Percentiles rank a stretch among this genome's conserved stretches.
Conservation (phyloP, 2,888 invertebrate genomes). For the Macrosiphum euphorbiae region DNA sequence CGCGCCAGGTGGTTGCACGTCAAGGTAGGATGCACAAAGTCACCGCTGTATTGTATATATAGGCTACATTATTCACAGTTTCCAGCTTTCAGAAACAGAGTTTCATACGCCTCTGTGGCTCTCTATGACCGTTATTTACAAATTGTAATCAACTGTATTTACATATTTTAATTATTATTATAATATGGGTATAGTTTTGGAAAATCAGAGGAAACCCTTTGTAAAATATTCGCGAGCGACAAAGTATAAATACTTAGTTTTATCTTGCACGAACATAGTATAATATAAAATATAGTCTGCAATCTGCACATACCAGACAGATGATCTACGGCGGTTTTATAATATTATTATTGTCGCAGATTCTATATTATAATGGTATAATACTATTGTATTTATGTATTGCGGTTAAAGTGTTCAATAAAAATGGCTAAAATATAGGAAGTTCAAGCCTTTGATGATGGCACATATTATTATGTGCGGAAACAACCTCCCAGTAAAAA, state of each 20-base stretch:
- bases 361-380: background rate
- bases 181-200: background rate
- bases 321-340: background rate
- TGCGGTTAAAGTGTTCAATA: accelerated
- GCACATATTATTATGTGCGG: no score
- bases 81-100: background rate
- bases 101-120: background rate
- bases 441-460: no score
- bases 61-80: background rate
- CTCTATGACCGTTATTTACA: background rate
- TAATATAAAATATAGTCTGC: no score
- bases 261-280: background rate
- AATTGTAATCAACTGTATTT: background rate
- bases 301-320: no score
- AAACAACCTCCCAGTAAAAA: no score
- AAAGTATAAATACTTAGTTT: background rate
- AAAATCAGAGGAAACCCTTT: background rate
- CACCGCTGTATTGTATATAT: background rate
- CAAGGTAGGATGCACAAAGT: background rate
- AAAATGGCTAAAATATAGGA: background rate
- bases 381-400: background rate
- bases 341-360: background rate
- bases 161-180: background rate
- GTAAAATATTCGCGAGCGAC: background rate
- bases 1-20: background rate